Percentiles rank a stretch among this genome's conserved stretches.
Conservation (phyloP, 2,113 vertebrate genomes). For the Python bivittatus region DNA sequence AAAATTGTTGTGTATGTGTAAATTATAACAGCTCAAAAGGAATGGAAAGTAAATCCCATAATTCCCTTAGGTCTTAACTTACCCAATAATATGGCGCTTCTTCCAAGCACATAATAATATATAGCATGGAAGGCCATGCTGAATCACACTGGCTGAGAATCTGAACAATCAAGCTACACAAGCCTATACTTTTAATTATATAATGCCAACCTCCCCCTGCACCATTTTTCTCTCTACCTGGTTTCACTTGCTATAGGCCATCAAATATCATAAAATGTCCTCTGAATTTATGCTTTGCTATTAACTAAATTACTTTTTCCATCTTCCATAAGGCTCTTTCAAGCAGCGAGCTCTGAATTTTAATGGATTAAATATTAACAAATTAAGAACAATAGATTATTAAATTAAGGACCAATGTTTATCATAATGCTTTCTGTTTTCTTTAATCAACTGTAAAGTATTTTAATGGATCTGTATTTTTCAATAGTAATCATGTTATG, state of each 20-base stretch:
- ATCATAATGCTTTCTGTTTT: background rate
- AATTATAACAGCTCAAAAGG: background rate
- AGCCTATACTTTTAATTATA: background rate
- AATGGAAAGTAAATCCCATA: background rate
- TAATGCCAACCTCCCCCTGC: background rate
- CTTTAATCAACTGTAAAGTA: background rate
- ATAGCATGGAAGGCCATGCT: background rate
- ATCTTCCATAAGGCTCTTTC: background rate
- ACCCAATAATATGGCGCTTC: background rate
- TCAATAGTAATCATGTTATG: constrained; percentile 18
- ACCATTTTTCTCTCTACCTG: background rate
- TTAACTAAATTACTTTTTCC: background rate
- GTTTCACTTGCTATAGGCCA: background rate
- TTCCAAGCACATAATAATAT: background rate
- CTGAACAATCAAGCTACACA: background rate
- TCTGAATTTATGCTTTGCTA: background rate
- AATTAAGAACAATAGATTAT: background rate
- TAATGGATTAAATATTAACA: background rate
- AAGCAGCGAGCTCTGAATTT: background rate
- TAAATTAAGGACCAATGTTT: background rate
- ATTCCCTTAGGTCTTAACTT: background rate
- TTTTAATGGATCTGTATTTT: background rate
- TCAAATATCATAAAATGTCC: background rate
- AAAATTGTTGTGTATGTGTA: background rate
- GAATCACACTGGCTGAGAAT: background rate